Evolutionary conservation across 2,888 invertebrate genomes (phyloP), one percentile per base, ranked within the genome.

Genomic region (Villa cingulata): DNA sequence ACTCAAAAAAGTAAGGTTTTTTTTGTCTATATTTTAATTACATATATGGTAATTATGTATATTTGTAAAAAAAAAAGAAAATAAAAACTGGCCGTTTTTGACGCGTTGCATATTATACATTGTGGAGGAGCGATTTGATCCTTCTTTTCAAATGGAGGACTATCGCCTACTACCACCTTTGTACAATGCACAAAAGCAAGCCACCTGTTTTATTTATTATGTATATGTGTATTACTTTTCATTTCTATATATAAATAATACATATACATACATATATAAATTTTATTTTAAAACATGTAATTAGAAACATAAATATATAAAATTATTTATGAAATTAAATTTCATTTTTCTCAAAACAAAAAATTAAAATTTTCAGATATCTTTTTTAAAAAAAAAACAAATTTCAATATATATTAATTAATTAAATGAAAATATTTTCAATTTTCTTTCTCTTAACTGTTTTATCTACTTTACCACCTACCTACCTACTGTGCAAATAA

Each of bases 161-260:
- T 37, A 29, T 43, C 42, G 46, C 43, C 36, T 43, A n/a, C n/a
- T n/a, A 32, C 17, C 36, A 32, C 29, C 12, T 41, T 43, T 48
- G 41, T 46, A 50, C 46, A 50, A 47, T 47, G 47, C 50, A 45
- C 34, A 46, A 48, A 48, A 37, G 34, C 46, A 47, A 43, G 49
- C 42, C 44, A 37, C 3, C 44, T 43, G 45, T 34, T 37, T 41
- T 46, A 42, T 49, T 6, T 23, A 51, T 40, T 17, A 43, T 42
- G n/a, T 51, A 46, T 48, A 51, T 29, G 40, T 14, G 16, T 27
- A 40, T 49, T n/a, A n/a, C n/a, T n/a, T n/a, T n/a, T n/a, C n/a
- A n/a, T n/a, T n/a, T n/a, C n/a, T 49, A 48, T 37, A 48, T 42
- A 41, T 18, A 45, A 48, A 43, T 41, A n/a, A 48, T 34, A 23